phyloP scores from a whole-genome alignment of 1,140 invertebrate genomes.

The Drosophila aff. region DNA sequence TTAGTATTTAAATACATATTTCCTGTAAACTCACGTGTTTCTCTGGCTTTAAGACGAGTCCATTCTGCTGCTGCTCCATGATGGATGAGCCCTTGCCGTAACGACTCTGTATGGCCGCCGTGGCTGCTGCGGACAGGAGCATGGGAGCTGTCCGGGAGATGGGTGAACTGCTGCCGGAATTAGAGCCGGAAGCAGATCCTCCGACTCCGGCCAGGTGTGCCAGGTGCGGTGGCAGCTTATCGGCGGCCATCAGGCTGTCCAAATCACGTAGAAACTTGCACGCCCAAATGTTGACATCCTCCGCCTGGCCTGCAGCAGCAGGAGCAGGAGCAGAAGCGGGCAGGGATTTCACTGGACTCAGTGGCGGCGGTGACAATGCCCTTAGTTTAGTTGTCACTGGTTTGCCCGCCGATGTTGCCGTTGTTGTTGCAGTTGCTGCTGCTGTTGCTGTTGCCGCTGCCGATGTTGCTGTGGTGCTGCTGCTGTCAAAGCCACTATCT shows the following conservation, averaged over 20 bases:
- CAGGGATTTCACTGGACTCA: conserved; percentile 32
- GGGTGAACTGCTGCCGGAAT: conserved; percentile 56
- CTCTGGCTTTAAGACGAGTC: conserved; percentile 81
- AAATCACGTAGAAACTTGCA: conserved; percentile 84
- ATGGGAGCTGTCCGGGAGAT: conserved; percentile 74
- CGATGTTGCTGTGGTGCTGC: conserved; percentile 61
- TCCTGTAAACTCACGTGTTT: conserved; percentile 80
- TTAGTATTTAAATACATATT: conserved; percentile 8
- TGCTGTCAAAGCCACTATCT: conserved; percentile 83
- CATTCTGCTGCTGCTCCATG: conserved; percentile 60
- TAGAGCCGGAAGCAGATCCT: conserved; percentile 21
- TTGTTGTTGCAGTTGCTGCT: not conserved
- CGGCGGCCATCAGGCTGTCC: conserved; percentile 81
- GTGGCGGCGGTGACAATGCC: conserved; percentile 71
- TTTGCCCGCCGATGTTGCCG: conserved; percentile 30
- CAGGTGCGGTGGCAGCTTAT: conserved; percentile 67
- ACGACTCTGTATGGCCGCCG: conserved; percentile 74
- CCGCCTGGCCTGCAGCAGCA: conserved; percentile 10
- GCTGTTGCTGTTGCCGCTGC: conserved; percentile 13
- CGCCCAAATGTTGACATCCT: conserved; percentile 84
- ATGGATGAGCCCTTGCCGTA: conserved; percentile 54
- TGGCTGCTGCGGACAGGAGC: conserved; percentile 75
- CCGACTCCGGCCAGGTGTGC: conserved; percentile 40
- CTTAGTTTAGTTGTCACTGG: conserved; percentile 77
- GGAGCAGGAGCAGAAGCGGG: not conserved